A percentile compares a stretch with the other conserved stretches of the same genome.
These are phyloP conservation scores for Lacanobia wlatinum DNA, from an alignment of 2,888 invertebrate species.

Conservation along the genomic window DNA sequence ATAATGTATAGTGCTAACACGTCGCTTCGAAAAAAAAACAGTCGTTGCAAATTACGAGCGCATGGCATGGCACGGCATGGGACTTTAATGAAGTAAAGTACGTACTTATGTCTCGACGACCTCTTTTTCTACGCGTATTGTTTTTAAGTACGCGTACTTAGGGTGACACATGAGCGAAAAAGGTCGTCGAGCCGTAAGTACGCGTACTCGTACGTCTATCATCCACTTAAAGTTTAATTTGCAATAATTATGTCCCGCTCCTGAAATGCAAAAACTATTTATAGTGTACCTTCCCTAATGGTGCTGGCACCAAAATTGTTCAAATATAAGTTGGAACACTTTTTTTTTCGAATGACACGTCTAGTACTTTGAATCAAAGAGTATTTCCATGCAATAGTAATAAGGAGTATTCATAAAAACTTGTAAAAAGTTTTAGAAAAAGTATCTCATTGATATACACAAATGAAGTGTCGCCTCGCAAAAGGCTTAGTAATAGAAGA, in stretches of 20 bases:
- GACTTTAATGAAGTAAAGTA: background rate
- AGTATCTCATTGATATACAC: conserved; percentile 36
- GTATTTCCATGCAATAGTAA: conserved; percentile 15
- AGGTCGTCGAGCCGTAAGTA: too few relatives aligned
- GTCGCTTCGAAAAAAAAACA: background rate
- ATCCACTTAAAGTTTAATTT: conserved; percentile 18
- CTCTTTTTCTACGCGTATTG: too few relatives aligned
- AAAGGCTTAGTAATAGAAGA: background rate
- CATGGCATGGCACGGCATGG: too few relatives aligned
- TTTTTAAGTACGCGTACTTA: too few relatives aligned
- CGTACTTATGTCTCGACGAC: too few relatives aligned
- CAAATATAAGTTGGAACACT: background rate
- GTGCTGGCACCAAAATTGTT: conserved; percentile 39
- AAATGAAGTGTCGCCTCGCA: background rate
- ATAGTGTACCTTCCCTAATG: background rate
- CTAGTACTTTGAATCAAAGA: background rate
- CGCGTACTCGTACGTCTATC: too few relatives aligned
- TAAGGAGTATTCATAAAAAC: background rate
- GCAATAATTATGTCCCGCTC: background rate
- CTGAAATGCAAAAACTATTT: conserved; percentile 5
- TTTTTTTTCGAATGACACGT: conserved; percentile 14
- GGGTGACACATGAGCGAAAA: too few relatives aligned
- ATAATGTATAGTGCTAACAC: background rate
- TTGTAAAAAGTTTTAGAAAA: conserved; percentile 6
- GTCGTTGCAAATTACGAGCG: conserved; percentile 6